These are phyloP conservation scores for Biston betularia DNA, from an alignment of 2,888 invertebrate species.

Conservation along the genomic window DNA sequence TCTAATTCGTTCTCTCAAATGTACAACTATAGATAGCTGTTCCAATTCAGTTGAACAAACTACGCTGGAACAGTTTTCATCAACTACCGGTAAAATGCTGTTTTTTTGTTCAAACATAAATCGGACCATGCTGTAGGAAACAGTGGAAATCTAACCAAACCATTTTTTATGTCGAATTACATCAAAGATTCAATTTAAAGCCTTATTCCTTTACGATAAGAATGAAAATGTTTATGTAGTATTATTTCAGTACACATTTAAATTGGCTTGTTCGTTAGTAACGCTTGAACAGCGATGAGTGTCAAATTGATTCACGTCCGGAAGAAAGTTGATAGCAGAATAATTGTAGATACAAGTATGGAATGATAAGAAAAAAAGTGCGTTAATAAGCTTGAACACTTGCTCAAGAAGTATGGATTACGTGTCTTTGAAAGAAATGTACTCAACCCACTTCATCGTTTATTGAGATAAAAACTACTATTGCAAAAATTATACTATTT, in stretches of 20 bases:
- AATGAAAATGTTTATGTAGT: neutral
- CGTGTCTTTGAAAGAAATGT: no score
- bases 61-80: constrained; percentile 10
- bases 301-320: constrained; percentile 49
- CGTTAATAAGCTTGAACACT: no score
- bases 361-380: neutral
- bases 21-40: neutral
- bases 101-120: constrained; percentile 15
- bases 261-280: constrained; percentile 42
- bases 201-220: constrained; percentile 7
- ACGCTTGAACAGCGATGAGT: constrained; percentile 46
- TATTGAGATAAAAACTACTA: no score
- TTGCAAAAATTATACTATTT: no score
- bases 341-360: neutral
- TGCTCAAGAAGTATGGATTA: no score
- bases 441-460: no score
- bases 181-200: neutral
- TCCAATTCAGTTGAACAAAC: constrained; percentile 3
- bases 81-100: constrained; percentile 15
- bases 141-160: constrained; percentile 19
- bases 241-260: constrained; percentile 10
- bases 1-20: no score
- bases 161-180: neutral
- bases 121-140: constrained; percentile 25
- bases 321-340: constrained; percentile 42